Evolutionary conservation across 2,113 vertebrate species (phyloP).

Genomic region (Labeo catla): DNA sequence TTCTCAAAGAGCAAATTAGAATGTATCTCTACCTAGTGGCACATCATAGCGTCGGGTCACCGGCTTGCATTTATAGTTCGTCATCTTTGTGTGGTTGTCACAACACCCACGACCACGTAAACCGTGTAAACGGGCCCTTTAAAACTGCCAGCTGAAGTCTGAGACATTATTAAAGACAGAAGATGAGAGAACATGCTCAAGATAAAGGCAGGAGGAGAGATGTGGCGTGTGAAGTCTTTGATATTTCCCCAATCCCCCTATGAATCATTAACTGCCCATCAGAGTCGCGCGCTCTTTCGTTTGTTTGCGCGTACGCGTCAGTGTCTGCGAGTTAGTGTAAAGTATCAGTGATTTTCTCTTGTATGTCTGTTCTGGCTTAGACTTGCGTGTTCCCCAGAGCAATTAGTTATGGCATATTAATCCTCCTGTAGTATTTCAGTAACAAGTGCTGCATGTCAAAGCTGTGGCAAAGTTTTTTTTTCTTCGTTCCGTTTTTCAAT

Average conservation of each 20-base stretch:
- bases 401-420: conserved; percentile 60
- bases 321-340: conserved; percentile 33
- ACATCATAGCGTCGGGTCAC: conserved; percentile 81
- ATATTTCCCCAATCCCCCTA: conserved; percentile 72
- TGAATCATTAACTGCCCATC: conserved; percentile 80
- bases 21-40: conserved; percentile 83
- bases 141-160: conserved; percentile 82
- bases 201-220: conserved; percentile 65
- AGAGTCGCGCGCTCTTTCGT: conserved; percentile 73
- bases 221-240: conserved; percentile 76
- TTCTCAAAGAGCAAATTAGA: conserved; percentile 86
- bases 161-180: conserved; percentile 66
- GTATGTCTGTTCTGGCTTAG: conserved; percentile 39
- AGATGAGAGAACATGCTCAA: conserved; percentile 57
- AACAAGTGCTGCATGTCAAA: conserved; percentile 45
- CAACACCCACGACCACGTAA: conserved; percentile 79
- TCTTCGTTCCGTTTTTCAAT: conserved; percentile 6
- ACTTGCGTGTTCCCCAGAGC: conserved; percentile 49
- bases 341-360: conserved; percentile 35
- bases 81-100: conserved; percentile 86
- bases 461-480: conserved; percentile 26
- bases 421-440: conserved; percentile 52
- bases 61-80: conserved; percentile 90
- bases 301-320: conserved; percentile 10
- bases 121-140: conserved; percentile 79